Evolutionary conservation across 2,797 vertebrate species (phyloP).

Genomic region (Salmo trutta): DNA sequence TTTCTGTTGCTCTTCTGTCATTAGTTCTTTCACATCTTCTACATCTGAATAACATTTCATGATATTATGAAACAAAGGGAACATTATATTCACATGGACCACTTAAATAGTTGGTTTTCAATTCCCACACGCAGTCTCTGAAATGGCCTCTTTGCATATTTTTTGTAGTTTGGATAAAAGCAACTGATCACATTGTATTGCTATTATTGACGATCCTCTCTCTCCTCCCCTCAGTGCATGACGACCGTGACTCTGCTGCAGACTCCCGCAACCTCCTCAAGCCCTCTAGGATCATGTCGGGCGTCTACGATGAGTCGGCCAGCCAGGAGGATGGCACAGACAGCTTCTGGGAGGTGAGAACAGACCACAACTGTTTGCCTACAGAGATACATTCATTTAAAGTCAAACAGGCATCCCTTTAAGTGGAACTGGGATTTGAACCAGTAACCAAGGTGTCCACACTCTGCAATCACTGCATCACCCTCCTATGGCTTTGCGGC

Average conservation of each 20-base stretch:
- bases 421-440: not conserved
- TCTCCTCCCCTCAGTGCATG: slow-evolving; percentile 63
- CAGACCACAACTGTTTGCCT: not conserved
- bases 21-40: not conserved
- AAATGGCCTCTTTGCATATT: slow-evolving; percentile 6
- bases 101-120: not conserved
- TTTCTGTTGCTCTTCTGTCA: not conserved
- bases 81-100: not conserved
- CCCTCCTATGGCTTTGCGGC: not conserved
- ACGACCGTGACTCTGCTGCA: slow-evolving; percentile 49
- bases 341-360: slow-evolving; percentile 97
- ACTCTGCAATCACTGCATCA: not conserved
- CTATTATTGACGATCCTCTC: not conserved
- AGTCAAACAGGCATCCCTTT: not conserved
- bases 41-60: not conserved
- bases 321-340: slow-evolving; percentile 87
- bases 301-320: slow-evolving; percentile 85
- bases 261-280: slow-evolving; percentile 36
- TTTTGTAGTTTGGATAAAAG: not conserved
- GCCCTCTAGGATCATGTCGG: slow-evolving; percentile 84
- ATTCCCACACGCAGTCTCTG: not conserved
- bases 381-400: not conserved
- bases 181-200: not conserved
- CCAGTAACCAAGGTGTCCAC: not conserved
- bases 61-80: not conserved